A percentile compares a stretch with the other conserved stretches of the same genome.
Evolutionary conservation across 2,113 vertebrate genomes (phyloP).

Genomic region (Pelmatolapia mariae): DNA sequence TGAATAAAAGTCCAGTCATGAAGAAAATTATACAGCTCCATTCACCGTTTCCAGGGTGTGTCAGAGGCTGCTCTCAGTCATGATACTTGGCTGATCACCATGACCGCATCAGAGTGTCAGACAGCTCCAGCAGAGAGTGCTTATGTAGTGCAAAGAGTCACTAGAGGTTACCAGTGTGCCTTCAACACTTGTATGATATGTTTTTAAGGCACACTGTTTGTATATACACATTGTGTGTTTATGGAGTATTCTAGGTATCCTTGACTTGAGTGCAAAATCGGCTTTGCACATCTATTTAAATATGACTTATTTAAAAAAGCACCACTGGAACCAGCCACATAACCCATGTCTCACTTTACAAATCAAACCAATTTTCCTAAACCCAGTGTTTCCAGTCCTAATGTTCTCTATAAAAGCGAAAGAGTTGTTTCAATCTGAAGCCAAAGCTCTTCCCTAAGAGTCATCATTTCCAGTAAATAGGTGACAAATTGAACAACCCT

Average conservation of each 20-base stretch:
- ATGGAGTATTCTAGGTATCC: background rate
- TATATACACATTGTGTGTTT: background rate
- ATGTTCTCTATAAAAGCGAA: background rate
- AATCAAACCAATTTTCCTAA: background rate
- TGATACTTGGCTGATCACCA: background rate
- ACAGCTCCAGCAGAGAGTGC: background rate
- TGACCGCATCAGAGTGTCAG: background rate
- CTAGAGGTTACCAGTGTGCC: background rate
- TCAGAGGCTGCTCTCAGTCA: background rate
- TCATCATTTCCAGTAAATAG: background rate
- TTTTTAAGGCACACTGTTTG: background rate
- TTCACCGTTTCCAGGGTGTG: conserved; percentile 55
- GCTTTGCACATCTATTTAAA: background rate
- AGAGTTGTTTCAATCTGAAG: background rate
- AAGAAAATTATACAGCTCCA: background rate
- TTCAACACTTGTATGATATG: background rate
- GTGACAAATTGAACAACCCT: background rate
- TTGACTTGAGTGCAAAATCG: background rate
- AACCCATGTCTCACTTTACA: background rate
- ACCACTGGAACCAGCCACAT: background rate
- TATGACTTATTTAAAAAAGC: background rate
- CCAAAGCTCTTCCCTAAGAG: background rate
- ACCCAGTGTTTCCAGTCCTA: background rate
- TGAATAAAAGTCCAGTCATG: conserved; percentile 7
- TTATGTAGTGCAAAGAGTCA: background rate